Conservation (phyloP, 2,888 invertebrate genomes). For the Pyrocoelia pectoralis region DNA sequence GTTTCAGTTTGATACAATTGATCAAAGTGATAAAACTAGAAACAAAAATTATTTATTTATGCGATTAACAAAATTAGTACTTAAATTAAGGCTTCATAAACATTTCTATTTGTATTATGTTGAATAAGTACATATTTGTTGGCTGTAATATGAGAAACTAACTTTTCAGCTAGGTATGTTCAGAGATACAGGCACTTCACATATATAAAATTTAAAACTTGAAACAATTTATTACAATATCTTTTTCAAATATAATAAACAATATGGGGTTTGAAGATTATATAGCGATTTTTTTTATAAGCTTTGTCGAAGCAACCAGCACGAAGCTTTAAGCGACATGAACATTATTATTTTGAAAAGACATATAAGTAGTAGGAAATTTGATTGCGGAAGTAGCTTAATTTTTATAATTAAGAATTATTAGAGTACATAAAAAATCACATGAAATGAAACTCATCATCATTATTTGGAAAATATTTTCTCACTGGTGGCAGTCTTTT, state of each 20-base stretch:
- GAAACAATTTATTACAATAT: conserved; percentile 31
- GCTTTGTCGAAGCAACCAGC: conserved; percentile 7
- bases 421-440: conserved; percentile 3
- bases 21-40: too few relatives aligned
- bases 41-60: conserved; percentile 13
- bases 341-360: not conserved
- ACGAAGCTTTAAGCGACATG: conserved; percentile 12
- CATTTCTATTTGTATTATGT: not conserved
- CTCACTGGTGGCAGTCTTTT: conserved; percentile 6
- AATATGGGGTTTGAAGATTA: conserved; percentile 18
- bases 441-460: not conserved
- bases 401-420: not conserved
- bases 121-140: conserved; percentile 2
- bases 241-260: conserved; percentile 22
- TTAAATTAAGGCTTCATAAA: not conserved
- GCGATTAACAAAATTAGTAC: conserved; percentile 23
- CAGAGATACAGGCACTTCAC: conserved; percentile 34
- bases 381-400: not conserved
- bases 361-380: not conserved
- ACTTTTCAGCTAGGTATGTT: conserved; percentile 19
- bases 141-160: conserved; percentile 19
- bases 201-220: conserved; percentile 25
- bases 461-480: not conserved
- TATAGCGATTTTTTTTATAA: conserved; percentile 3
- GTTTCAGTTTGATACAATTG: too few relatives aligned